phyloP scores from a whole-genome alignment of 2,797 vertebrate genomes.

The Tenualosa thibaudeaui region DNA sequence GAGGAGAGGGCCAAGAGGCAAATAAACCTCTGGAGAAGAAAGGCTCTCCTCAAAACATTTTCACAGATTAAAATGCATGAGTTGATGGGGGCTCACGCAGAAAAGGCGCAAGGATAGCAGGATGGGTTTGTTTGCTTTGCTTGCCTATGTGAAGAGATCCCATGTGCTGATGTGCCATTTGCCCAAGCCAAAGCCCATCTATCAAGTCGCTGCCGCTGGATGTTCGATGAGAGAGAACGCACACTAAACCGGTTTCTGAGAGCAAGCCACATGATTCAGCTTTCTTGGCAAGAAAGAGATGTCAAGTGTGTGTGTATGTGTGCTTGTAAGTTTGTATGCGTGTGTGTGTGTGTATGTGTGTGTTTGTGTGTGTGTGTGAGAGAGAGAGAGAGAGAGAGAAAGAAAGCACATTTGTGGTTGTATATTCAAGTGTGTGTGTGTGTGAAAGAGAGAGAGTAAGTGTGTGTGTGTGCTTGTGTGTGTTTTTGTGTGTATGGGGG shows the following conservation, averaged over 20 bases:
- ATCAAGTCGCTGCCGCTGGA: slow-evolving; percentile 35
- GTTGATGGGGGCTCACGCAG: slow-evolving; percentile 40
- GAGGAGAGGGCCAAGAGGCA: slow-evolving; percentile 53
- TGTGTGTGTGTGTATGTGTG: slow-evolving; percentile 30
- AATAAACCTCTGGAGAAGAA: slow-evolving; percentile 40
- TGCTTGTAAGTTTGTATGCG: not conserved
- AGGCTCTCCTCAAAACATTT: slow-evolving; percentile 58
- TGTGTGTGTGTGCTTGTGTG: not conserved
- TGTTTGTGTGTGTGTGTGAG: slow-evolving; percentile 33
- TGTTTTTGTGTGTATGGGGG: not conserved
- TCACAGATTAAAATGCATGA: slow-evolving; percentile 43
- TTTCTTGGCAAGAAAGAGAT: slow-evolving; percentile 35
- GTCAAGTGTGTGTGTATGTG: not conserved
- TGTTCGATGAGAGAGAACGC: slow-evolving; percentile 36
- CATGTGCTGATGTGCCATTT: slow-evolving; percentile 29
- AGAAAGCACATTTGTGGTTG: not conserved
- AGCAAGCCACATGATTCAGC: slow-evolving; percentile 51
- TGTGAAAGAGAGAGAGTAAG: not conserved
- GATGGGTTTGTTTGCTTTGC: not conserved
- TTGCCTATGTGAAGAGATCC: slow-evolving; percentile 5
- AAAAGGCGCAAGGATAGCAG: slow-evolving; percentile 20
- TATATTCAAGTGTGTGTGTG: not conserved
- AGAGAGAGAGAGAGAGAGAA: not conserved
- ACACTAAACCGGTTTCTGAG: slow-evolving; percentile 48
- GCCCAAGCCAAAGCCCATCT: slow-evolving; percentile 37